Evolutionary conservation across 2,113 vertebrate species (phyloP).

Genomic region (Sapajus apella): DNA sequence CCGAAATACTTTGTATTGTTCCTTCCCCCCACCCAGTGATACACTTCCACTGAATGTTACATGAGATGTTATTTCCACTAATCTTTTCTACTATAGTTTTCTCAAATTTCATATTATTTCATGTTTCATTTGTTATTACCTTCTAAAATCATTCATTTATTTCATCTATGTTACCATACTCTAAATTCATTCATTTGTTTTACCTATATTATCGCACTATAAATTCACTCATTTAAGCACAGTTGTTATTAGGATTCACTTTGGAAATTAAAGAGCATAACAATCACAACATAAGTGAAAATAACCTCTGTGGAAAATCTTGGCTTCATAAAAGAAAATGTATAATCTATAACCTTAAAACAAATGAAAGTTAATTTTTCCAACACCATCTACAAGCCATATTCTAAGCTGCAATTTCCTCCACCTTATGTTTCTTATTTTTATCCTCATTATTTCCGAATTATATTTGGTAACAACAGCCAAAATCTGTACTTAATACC

Average conservation of each 20-base stretch:
- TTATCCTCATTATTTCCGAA: neutral
- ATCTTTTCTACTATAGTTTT: neutral
- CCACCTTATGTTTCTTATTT: neutral
- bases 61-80: neutral
- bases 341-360: neutral
- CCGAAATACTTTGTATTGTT: neutral
- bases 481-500: neutral
- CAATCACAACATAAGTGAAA: neutral
- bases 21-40: too few relatives aligned
- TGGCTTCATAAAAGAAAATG: conserved; percentile 25
- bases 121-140: neutral
- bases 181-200: neutral
- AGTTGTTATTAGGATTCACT: neutral
- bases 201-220: neutral
- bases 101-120: neutral
- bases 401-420: neutral
- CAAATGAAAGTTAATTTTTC: conserved; percentile 26
- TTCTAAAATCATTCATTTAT: neutral
- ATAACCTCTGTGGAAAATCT: neutral
- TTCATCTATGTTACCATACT: neutral
- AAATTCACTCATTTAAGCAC: neutral
- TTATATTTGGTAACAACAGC: neutral
- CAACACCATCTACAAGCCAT: neutral
- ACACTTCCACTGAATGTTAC: neutral
- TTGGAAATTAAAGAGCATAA: neutral